Evolutionary conservation across 2,797 vertebrate genomes (phyloP).

Genomic region (Pelobates cultripes): DNA sequence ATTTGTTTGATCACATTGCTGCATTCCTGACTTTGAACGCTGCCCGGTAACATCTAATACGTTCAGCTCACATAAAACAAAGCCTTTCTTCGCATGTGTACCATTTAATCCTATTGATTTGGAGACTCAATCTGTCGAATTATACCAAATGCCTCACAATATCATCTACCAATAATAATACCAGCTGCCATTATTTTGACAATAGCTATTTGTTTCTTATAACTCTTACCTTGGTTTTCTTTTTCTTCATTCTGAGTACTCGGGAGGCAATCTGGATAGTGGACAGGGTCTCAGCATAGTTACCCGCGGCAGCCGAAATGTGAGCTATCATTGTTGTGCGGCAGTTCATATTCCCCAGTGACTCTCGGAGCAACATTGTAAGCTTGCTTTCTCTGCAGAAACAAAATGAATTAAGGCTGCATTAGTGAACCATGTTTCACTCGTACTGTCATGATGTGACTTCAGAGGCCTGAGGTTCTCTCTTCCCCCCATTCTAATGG

Average conservation of each 20-base stretch:
- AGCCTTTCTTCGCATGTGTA: neutral
- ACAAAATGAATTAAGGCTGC: slow-evolving; percentile 69
- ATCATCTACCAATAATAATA: neutral
- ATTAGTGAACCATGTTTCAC: slow-evolving; percentile 65
- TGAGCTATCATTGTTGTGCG: slow-evolving; percentile 91
- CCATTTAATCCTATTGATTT: slow-evolving; percentile 10
- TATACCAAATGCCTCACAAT: neutral
- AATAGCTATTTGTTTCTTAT: too few species aligned
- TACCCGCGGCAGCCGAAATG: slow-evolving; percentile 81
- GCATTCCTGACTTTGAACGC: neutral
- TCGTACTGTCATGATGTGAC: slow-evolving; percentile 58
- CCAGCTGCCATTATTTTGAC: neutral
- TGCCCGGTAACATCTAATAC: slow-evolving; percentile 1
- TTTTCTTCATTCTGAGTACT: slow-evolving; percentile 93
- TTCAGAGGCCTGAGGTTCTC: slow-evolving; percentile 55
- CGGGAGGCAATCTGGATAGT: slow-evolving; percentile 91
- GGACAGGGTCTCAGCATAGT: slow-evolving; percentile 87
- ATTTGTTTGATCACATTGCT: neutral
- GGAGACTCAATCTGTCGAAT: neutral
- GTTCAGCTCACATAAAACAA: slow-evolving; percentile 11
- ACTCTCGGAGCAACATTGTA: slow-evolving; percentile 93
- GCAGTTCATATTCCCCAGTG: slow-evolving; percentile 90
- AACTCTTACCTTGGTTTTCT: slow-evolving; percentile 87
- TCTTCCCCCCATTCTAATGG: slow-evolving; percentile 62
- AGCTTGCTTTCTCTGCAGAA: slow-evolving; percentile 88